A percentile compares a stretch with the other conserved stretches of the same genome.
Evolutionary conservation across 2,797 vertebrate species (phyloP).

Genomic region (Muscicapa comitata): DNA sequence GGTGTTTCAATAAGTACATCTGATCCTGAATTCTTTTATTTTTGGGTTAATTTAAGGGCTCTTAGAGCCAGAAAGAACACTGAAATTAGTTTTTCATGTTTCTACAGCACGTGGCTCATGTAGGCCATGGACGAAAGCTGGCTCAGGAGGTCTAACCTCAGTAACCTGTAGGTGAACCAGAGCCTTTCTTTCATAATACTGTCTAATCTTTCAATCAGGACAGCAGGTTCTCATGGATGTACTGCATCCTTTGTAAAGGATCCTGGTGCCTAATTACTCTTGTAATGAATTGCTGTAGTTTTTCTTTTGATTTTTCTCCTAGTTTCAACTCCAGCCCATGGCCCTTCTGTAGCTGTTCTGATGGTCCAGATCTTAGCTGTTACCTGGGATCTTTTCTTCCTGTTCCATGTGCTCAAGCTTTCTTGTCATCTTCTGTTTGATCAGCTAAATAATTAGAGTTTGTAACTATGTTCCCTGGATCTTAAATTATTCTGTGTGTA

Average conservation of each 20-base stretch:
- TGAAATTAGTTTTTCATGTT: neutral
- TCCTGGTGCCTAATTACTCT: neutral
- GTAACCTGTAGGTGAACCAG: neutral
- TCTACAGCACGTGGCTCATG: accelerated
- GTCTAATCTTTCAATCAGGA: neutral
- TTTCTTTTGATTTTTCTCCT: neutral
- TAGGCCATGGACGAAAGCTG: accelerated
- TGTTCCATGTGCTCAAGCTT: neutral
- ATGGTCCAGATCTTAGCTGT: neutral
- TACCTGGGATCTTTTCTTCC: neutral
- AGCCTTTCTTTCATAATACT: neutral
- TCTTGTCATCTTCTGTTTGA: neutral
- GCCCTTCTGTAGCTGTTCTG: neutral
- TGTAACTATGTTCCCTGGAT: neutral
- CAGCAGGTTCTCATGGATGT: neutral
- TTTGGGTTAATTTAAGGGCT: neutral
- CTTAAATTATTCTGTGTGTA: neutral
- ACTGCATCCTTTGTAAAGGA: neutral
- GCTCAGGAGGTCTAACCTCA: neutral
- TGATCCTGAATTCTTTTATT: neutral
- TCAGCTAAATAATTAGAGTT: neutral
- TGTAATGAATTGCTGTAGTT: neutral
- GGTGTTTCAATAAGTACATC: neutral
- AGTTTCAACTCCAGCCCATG: neutral
- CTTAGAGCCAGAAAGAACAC: neutral